phyloP scores from a whole-genome alignment of 2,797 vertebrate species.

The Sebastes minor region DNA sequence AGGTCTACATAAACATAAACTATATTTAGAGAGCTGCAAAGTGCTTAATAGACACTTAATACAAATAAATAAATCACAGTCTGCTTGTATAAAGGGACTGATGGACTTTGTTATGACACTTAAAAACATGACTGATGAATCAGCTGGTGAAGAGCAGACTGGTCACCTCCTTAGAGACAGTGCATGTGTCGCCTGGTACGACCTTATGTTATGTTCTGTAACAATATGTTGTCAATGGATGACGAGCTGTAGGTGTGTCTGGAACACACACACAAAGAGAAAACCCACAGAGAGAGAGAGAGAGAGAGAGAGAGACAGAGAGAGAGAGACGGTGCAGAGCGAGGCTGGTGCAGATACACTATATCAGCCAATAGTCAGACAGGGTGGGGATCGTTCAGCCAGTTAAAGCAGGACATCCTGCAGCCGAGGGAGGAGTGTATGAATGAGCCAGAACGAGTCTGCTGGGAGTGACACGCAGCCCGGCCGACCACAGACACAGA shows the following conservation, averaged over 20 bases:
- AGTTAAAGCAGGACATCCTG: slow-evolving; percentile 35
- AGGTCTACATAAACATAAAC: not conserved
- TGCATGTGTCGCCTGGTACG: not conserved
- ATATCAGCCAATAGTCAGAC: not conserved
- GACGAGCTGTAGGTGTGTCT: slow-evolving; percentile 8
- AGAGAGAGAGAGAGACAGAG: no score
- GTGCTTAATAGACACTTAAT: not conserved
- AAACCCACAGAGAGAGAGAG: not conserved
- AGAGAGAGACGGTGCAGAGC: not conserved
- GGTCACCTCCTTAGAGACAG: not conserved
- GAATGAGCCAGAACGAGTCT: slow-evolving; percentile 4
- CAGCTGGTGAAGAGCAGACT: slow-evolving; percentile 1
- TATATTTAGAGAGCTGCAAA: not conserved
- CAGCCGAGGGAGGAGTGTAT: slow-evolving; percentile 16
- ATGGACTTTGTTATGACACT: not conserved
- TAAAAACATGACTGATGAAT: not conserved
- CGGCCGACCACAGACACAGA: not conserved
- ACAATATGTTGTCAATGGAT: not conserved
- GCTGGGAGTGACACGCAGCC: slow-evolving; percentile 16
- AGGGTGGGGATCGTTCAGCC: slow-evolving; percentile 7
- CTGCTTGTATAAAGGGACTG: not conserved
- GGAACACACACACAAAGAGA: not conserved
- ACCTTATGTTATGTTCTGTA: not conserved
- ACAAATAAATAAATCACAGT: not conserved
- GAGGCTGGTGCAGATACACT: not conserved